These are phyloP conservation scores for Spinibarbus caldwelli DNA, from an alignment of 2,797 vertebrate genomes.

Conservation along the genomic window DNA sequence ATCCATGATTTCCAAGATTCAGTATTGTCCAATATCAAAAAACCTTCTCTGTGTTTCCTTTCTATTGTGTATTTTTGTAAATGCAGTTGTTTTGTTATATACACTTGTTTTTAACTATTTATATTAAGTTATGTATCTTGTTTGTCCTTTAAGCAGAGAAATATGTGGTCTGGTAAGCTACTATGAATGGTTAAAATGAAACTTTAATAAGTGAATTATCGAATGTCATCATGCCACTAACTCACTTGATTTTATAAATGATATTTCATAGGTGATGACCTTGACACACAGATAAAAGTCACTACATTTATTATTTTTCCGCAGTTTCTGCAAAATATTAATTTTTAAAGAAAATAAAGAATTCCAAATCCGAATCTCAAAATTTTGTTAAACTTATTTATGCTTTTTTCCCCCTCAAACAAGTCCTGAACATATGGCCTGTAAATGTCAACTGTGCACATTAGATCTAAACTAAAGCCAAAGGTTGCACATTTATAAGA, in stretches of 20 bases:
- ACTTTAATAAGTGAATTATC: neutral
- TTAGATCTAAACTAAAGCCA: neutral
- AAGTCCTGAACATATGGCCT: neutral
- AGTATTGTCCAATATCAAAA: constrained; percentile 30
- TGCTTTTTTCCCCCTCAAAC: neutral
- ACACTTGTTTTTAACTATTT: constrained; percentile 89
- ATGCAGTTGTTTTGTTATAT: constrained; percentile 71
- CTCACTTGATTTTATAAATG: constrained; percentile 15
- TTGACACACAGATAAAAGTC: constrained; percentile 20
- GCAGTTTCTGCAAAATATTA: constrained; percentile 9
- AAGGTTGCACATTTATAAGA: neutral
- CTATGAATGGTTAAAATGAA: constrained; percentile 28
- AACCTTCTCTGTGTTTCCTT: neutral
- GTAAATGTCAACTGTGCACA: neutral
- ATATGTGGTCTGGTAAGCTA: constrained; percentile 43
- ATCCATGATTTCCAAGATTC: constrained; percentile 27
- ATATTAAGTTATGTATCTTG: constrained; percentile 78
- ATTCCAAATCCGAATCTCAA: constrained; percentile 2
- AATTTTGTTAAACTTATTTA: constrained; percentile 3
- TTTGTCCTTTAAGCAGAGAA: constrained; percentile 36
- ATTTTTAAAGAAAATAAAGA: constrained; percentile 25
- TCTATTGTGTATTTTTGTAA: constrained; percentile 78
- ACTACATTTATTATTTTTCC: constrained; percentile 19
- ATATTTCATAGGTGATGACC: neutral
- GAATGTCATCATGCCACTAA: constrained; percentile 26